Conservation (phyloP, 2,113 vertebrate genomes). For the Mola mola region DNA sequence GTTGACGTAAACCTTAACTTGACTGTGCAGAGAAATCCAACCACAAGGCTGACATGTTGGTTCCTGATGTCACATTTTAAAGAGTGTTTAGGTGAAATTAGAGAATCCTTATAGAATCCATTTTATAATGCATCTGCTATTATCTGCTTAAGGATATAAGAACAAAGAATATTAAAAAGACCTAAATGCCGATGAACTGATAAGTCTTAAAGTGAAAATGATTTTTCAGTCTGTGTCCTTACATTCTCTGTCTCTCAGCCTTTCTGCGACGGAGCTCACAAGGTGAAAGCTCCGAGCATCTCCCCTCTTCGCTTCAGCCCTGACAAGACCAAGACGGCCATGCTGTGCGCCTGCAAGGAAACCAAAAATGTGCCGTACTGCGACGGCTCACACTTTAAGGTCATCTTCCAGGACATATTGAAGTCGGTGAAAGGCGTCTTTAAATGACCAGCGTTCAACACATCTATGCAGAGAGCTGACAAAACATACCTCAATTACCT, state of each 20-base stretch:
- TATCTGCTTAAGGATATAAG: no score
- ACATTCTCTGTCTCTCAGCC: slow-evolving; percentile 75
- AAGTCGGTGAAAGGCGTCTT: slow-evolving; percentile 61
- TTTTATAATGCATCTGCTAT: no score
- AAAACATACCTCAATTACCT: neutral
- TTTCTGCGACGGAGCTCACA: slow-evolving; percentile 89
- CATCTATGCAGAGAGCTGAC: neutral
- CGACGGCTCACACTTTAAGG: slow-evolving; percentile 84
- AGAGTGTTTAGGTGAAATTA: no score
- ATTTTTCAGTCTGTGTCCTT: neutral
- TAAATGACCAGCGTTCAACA: slow-evolving; percentile 33
- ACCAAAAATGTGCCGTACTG: slow-evolving; percentile 84
- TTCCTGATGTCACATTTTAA: no score
- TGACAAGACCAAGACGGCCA: slow-evolving; percentile 52
- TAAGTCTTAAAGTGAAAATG: no score
- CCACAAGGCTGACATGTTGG: no score
- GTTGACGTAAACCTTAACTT: no score
- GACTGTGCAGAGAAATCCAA: no score
- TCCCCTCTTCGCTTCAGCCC: slow-evolving; percentile 83
- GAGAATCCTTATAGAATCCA: no score
- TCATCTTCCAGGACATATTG: slow-evolving; percentile 59
- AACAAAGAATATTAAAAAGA: no score
- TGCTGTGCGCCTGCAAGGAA: slow-evolving; percentile 88
- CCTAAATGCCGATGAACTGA: no score
- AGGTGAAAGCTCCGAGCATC: slow-evolving; percentile 70